A percentile compares a stretch with the other conserved stretches of the same genome.
Conservation (phyloP, 2,888 invertebrate genomes). For the Caenorhabditis plicata region DNA sequence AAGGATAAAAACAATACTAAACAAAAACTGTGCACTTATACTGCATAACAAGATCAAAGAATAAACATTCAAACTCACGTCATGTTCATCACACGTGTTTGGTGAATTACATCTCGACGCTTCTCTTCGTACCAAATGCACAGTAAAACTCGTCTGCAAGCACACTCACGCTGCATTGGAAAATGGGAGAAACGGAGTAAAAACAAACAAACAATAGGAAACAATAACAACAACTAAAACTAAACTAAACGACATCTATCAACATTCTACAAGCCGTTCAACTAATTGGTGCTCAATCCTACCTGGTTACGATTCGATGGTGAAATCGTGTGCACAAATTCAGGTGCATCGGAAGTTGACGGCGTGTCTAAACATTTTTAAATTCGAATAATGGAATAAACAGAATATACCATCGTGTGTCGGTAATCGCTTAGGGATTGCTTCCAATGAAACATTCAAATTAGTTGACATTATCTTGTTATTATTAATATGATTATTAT, state of each 20-base stretch:
- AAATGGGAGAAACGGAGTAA: not conserved
- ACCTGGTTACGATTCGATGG: conserved; percentile 22
- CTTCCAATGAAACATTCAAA: conserved; percentile 15
- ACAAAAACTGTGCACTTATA: no score
- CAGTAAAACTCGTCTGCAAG: conserved; percentile 40
- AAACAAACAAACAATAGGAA: not conserved
- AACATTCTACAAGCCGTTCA: not conserved
- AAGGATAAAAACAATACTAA: no score
- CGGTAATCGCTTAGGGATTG: no score
- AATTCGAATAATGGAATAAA: no score
- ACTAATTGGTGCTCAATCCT: not conserved
- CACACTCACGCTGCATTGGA: not conserved
- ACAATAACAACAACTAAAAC: conserved; percentile 1
- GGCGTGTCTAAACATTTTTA: no score
- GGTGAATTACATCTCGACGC: conserved; percentile 7
- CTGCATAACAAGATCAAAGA: no score
- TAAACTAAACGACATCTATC: conserved; percentile 3
- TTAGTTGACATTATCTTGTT: conserved; percentile 18
- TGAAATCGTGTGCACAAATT: conserved; percentile 11
- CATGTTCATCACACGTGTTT: no score
- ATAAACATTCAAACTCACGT: no score
- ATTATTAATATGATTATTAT: no score
- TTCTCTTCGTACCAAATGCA: conserved; percentile 30
- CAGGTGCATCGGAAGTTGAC: conserved; percentile 1
- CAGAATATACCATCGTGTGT: no score